Evolutionary conservation across 2,113 vertebrate genomes (phyloP).

Genomic region (Salvelinus sp.): DNA sequence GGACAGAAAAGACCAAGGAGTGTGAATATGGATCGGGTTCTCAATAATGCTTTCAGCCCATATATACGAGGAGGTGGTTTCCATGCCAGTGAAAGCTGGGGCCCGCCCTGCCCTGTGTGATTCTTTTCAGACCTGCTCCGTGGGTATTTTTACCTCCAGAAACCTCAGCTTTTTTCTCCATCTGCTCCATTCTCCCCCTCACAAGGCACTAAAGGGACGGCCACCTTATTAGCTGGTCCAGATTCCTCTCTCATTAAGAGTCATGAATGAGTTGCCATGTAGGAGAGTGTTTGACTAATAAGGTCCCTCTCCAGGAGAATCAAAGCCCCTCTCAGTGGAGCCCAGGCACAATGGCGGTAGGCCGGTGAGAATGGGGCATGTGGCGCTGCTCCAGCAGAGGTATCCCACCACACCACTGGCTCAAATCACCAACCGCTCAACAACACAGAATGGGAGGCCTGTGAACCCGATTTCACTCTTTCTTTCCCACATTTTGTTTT

Average conservation of each 20-base stretch:
- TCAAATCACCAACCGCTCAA: neutral
- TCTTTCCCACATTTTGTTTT: neutral
- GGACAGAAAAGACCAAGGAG: neutral
- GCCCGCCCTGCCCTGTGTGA: neutral
- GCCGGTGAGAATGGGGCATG: slow-evolving; percentile 3
- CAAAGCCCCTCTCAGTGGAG: slow-evolving; percentile 23
- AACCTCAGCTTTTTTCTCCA: neutral
- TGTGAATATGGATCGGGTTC: slow-evolving; percentile 10
- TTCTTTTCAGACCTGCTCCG: slow-evolving; percentile 10
- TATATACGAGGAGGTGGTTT: slow-evolving; percentile 6
- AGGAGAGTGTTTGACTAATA: slow-evolving; percentile 28
- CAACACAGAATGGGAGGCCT: neutral
- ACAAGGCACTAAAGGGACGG: neutral
- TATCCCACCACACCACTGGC: slow-evolving; percentile 7
- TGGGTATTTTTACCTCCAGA: slow-evolving; percentile 3
- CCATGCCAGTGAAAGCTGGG: neutral
- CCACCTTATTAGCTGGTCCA: slow-evolving; percentile 28
- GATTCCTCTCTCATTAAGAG: slow-evolving; percentile 22
- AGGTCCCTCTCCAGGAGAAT: slow-evolving; percentile 24
- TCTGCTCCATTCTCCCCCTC: neutral
- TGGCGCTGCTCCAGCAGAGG: neutral
- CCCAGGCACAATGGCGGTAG: neutral
- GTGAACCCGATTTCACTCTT: neutral
- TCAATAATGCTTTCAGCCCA: neutral
- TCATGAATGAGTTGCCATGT: slow-evolving; percentile 29